These are phyloP conservation scores for Mallotus villosus DNA, from an alignment of 2,797 vertebrate genomes.

Conservation along the genomic window DNA sequence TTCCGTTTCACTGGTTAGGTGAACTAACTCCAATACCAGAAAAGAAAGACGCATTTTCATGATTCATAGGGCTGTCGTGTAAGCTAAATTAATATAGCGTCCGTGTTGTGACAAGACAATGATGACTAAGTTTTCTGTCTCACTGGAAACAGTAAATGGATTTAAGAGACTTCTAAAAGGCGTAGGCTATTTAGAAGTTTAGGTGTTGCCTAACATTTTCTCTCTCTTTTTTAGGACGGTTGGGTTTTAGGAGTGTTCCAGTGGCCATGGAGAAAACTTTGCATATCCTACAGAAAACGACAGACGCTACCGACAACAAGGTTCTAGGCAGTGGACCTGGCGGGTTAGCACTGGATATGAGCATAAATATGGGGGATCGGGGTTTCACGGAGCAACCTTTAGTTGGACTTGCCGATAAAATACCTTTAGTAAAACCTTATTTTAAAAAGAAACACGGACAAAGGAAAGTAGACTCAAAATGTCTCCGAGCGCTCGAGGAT, in stretches of 20 bases:
- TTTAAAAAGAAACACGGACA: conserved; percentile 92
- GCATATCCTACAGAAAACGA: conserved; percentile 77
- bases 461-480: conserved; percentile 86
- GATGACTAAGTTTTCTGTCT: conserved; percentile 6
- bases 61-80: not conserved
- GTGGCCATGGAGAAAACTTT: conserved; percentile 73
- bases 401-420: conserved; percentile 83
- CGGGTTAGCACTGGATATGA: conserved; percentile 69
- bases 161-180: conserved; percentile 9
- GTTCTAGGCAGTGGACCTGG: conserved; percentile 55
- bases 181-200: not conserved
- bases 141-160: not conserved
- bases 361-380: conserved; percentile 67
- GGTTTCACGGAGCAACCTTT: conserved; percentile 78
- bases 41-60: conserved; percentile 50
- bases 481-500: conserved; percentile 84
- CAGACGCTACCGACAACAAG: conserved; percentile 31
- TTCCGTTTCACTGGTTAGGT: conserved; percentile 45
- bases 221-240: conserved; percentile 47
- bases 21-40: conserved; percentile 16
- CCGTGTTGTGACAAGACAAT: too few species aligned
- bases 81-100: not conserved
- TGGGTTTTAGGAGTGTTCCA: conserved; percentile 42
- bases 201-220: conserved; percentile 13
- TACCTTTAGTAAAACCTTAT: conserved; percentile 89